Evolutionary conservation across 2,888 invertebrate species (phyloP).

Genomic region (Chrysotoxum bicinctum): DNA sequence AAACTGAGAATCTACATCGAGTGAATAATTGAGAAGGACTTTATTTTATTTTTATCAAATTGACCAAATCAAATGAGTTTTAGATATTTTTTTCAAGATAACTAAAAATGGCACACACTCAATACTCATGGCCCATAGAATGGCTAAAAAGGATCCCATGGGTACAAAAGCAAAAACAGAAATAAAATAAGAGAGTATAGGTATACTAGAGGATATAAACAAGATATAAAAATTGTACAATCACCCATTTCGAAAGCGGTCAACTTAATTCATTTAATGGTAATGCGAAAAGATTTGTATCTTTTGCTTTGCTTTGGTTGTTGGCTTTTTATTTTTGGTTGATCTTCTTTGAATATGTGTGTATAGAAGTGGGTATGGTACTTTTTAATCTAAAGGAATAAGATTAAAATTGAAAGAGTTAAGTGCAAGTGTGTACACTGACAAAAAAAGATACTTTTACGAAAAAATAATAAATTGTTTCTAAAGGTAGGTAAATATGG

Average conservation of each 20-base stretch:
- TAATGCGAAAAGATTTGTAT: conserved; percentile 72
- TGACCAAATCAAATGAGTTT: conserved; percentile 75
- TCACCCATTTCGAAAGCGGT: conserved; percentile 72
- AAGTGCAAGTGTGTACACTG: conserved; percentile 42
- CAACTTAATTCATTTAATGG: conserved; percentile 73
- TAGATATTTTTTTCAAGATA: conserved; percentile 74
- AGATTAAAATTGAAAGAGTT: conserved; percentile 67
- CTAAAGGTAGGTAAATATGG: not conserved
- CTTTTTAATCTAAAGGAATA: conserved; percentile 50
- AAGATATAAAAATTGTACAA: conserved; percentile 73
- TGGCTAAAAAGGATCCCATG: conserved; percentile 56
- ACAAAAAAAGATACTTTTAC: not conserved
- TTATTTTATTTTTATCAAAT: conserved; percentile 71
- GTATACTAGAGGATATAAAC: conserved; percentile 27
- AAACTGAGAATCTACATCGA: conserved; percentile 43
- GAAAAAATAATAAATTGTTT: not conserved
- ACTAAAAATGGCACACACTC: conserved; percentile 54
- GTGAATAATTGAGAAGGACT: conserved; percentile 51
- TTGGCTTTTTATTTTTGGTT: conserved; percentile 12
- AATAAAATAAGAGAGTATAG: conserved; percentile 15
- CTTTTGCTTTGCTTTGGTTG: conserved; percentile 47
- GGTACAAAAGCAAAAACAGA: not conserved
- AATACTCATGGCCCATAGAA: not conserved
- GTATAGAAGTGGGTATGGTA: conserved; percentile 3
- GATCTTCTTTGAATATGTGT: conserved; percentile 53